Base-by-base conservation (phyloP, 1,140 invertebrate genomes). In the Hylaeus volcanicus region DNA sequence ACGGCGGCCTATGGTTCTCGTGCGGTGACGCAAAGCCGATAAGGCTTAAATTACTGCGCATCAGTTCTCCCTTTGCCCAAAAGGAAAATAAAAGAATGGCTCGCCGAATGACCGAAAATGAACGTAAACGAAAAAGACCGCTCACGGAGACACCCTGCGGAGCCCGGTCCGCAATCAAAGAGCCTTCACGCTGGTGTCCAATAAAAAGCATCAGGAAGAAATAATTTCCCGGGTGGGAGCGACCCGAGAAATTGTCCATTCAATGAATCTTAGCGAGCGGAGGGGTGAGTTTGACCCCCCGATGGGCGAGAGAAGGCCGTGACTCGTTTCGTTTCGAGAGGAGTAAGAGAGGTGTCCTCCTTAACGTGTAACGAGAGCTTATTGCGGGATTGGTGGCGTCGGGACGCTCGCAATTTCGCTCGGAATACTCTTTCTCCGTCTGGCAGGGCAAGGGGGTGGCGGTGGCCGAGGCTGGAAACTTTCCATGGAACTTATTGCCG, bases 401-500 rank as follows among this genome's bases (percentile, higher is more conserved):
- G 71, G 51, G 75, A 73, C 68, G 81, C 61, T 82, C 15, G 81
- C 81, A 83, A 83, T 83, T 80, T 80, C 71, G 77, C 51, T 15
- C 4, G 9, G 71, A 53, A 79, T 37, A 70, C 79, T 82, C 70
- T 45, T n/a, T 78, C 11, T 60, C 61, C 1, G 6, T 4, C 15
- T 15, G 15, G 53, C 41, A 37, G 45, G 45, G 45, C 8, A 48
- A 6, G 8, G 60, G 56, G 48, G 41, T 1, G 63, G 41, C 1
- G 63, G 43, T 70, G 74, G 63, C 37, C 65, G 76, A 77, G 60
- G 72, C 65, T 77, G 82, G 79, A 89, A 89, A 90, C 87, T 90
- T 90, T 89, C 81, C 69, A 58, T 43, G 79, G 69, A 90, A 90
- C 87, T 90, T 90, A 90, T 90, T 88, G 89, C 84, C 79, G 77